These are phyloP conservation scores for Drepanosiphum platanoidis DNA, from an alignment of 2,888 invertebrate species.

Conservation along the genomic window DNA sequence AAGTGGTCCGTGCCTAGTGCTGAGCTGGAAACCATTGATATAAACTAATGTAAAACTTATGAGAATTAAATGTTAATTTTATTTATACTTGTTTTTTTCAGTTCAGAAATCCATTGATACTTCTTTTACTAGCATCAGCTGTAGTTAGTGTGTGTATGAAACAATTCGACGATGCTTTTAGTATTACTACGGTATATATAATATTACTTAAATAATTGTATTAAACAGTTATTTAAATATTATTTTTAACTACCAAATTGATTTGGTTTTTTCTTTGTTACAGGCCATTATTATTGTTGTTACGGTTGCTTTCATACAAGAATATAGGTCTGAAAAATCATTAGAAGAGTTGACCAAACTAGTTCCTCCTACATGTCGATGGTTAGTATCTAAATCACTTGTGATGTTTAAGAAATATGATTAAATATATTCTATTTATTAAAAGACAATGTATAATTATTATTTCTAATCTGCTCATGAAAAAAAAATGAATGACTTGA, in stretches of 20 bases:
- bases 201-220: not conserved
- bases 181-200: constrained; percentile 93
- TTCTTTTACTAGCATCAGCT: constrained; percentile 92
- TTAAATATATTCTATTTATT: not conserved
- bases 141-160: constrained; percentile 94
- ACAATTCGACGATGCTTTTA: constrained; percentile 98
- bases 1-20: no score
- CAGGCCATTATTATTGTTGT: constrained; percentile 89
- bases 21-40: no score
- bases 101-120: constrained; percentile 97
- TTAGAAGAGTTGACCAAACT: constrained; percentile 95
- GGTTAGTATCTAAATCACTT: constrained; percentile 71
- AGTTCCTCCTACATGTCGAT: constrained; percentile 95
- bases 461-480: not conserved
- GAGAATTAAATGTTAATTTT: not conserved
- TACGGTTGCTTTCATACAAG: constrained; percentile 98
- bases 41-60: not conserved
- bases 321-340: constrained; percentile 98
- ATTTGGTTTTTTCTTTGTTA: constrained; percentile 63
- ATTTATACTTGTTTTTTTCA: constrained; percentile 68
- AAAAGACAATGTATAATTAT: not conserved
- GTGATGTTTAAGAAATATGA: not conserved
- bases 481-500: not conserved
- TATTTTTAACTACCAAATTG: constrained; percentile 26
- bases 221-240: not conserved